Evolutionary conservation across 1,140 invertebrate genomes (phyloP), one percentile per base, ranked within the genome.

Genomic region (Hypsibius dujardini): DNA sequence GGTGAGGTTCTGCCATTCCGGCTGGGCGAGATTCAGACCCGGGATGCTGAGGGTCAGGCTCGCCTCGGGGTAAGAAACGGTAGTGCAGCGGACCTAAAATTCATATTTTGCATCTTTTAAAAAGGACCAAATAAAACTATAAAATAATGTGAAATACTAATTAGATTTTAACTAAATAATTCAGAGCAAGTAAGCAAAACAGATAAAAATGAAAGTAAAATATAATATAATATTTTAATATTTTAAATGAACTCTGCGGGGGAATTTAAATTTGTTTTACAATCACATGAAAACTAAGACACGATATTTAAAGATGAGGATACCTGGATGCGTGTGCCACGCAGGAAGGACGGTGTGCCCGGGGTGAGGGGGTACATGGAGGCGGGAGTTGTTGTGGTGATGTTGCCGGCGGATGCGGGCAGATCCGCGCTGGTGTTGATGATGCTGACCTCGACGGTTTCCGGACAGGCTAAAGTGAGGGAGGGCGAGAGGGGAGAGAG

Each of bases 51-150:
- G 12, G 12, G 12, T 15, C 3, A 67, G 12, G 3, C 62, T 45
- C 12, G 62, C 62, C 45, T 67, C 62, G 12, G 62, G 62, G 42
- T 67, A 67, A 3, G 62, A 67, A 7, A 67, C 62, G 12, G 62
- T 45, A 12, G 62, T 15, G 42, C 62, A 67, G 62, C 62, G 62
- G 3, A 67, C 62, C 28, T 28, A 28, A 28, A 28, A 28, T 28
- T 28, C 28, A 28, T 28, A 28, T 28, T 28, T 28, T 28, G 28
- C 28, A 28, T 28, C 28, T 28, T 28, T 28, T 28, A 28, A 28
- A 28, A 28, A 28, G 28, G 28, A 28, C 28, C 28, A 28, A 28
- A 28, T 28, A 28, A 28, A 28, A 28, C 28, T 28, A 28, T 28
- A 28, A 28, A 28, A 28, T 28, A 28, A 28, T 28, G 28, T 28